Base-by-base conservation (phyloP, 2,888 invertebrate species). In the Gastrophysa polygoni region DNA sequence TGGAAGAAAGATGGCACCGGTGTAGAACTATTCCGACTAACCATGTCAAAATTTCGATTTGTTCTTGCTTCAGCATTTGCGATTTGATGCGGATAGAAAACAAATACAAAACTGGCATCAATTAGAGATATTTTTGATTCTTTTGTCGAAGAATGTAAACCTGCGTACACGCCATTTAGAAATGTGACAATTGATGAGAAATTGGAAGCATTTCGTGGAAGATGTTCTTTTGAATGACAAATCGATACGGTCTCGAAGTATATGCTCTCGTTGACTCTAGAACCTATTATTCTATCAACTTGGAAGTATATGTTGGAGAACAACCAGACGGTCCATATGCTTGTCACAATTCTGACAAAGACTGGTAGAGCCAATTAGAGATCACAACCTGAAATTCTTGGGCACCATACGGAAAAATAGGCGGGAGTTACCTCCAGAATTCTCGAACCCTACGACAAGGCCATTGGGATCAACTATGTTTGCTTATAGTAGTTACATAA, bases 171-270 rank as follows among this genome's bases (percentile, higher is more conserved):
- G 34, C 64, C 61, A 44, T 59, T 55, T 46, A 56, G 68, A 57
- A 56, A 61, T 66, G 60, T 68, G 11, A 63, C 49, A 24, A 61
- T 62, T 48, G 64, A 69, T 50, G 69, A 70, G 49, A 67, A 66
- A 59, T 55, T 71, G 16, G 61, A 61, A 60, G 64, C 63, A 17
- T 65, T 64, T 54, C 62, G 64, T 18, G 64, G 64, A 43, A 61
- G 51, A 56, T 67, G 68, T 58, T 60, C 54, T 50, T 67, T 64
- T 57, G n/a, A n/a, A n/a, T n/a, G n/a, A n/a, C n/a, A n/a, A 63
- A 60, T 44, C 59, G 48, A 47, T 61, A 59, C 47, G 61, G 54
- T n/a, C 43, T 74, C 0, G 80, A 79, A 2, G 79, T 83, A 43
- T 63, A 49, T 34, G 71, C 74, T 14, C 43, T 71, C 11, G 60